Percentiles rank a stretch among this genome's conserved stretches.
These are phyloP conservation scores for Candidula unifasciata DNA, from an alignment of 2,888 invertebrate genomes.

Conservation along the genomic window DNA sequence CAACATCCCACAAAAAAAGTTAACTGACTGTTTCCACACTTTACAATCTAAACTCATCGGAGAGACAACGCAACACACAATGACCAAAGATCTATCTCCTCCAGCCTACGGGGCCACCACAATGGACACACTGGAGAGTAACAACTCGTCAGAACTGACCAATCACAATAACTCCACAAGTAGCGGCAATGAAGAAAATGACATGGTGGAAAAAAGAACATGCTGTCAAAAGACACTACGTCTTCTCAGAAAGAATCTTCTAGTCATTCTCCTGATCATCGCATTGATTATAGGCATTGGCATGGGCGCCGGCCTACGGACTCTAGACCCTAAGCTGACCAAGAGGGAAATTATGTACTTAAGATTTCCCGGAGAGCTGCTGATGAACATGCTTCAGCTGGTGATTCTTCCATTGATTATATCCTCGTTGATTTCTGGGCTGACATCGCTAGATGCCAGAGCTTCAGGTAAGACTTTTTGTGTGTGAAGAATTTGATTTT, in stretches of 20 bases:
- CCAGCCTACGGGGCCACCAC: neutral
- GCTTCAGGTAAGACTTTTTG: constrained; percentile 31
- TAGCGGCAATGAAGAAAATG: neutral
- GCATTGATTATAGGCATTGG: constrained; percentile 81
- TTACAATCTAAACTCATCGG: too few species aligned
- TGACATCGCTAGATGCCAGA: constrained; percentile 26
- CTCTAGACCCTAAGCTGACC: constrained; percentile 83
- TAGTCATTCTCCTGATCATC: constrained; percentile 81
- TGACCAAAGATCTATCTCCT: neutral
- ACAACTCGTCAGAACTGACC: neutral
- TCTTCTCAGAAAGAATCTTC: constrained; percentile 76
- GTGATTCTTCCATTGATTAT: constrained; percentile 47
- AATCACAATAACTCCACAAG: neutral
- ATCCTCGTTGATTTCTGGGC: constrained; percentile 31
- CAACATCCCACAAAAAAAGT: too few species aligned
- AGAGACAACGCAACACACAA: neutral
- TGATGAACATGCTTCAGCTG: constrained; percentile 81
- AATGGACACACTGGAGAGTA: neutral
- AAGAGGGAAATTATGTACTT: constrained; percentile 81
- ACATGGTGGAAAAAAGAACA: neutral
- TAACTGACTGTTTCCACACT: too few species aligned
- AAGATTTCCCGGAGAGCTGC: constrained; percentile 83
- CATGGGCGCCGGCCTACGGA: constrained; percentile 81
- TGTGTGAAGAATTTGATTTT: too few species aligned
- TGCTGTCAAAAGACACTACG: constrained; percentile 29